A percentile compares a stretch with the other conserved stretches of the same genome.
Evolutionary conservation across 2,888 invertebrate genomes (phyloP).

Genomic region (Microctonus hyperodae): DNA sequence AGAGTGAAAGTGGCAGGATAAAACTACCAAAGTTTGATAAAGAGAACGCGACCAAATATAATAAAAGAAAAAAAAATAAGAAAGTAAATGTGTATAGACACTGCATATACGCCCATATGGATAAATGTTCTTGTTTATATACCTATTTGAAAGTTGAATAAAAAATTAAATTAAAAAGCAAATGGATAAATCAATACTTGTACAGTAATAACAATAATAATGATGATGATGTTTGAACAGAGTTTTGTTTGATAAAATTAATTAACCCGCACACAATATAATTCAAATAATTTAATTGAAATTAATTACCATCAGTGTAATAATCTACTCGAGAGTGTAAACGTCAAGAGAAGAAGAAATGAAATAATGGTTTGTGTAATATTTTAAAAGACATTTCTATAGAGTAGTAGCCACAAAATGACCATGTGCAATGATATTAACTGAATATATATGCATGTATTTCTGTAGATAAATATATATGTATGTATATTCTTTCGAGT

Average conservation of each 20-base stretch:
- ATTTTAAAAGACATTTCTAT: not conserved
- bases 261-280: not conserved
- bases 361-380: not conserved
- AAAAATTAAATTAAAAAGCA: not conserved
- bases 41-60: not conserved
- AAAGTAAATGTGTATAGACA: not conserved
- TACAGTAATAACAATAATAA: not conserved
- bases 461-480: no score
- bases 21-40: not conserved
- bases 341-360: not conserved
- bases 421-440: no score
- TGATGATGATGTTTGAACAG: no score
- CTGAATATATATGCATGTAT: no score
- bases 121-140: not conserved
- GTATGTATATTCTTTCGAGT: constrained; percentile 11
- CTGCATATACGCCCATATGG: not conserved
- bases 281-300: not conserved
- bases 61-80: not conserved
- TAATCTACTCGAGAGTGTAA: not conserved
- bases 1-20: not conserved
- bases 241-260: not conserved
- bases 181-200: not conserved
- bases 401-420: not conserved
- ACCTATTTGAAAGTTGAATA: not conserved
- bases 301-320: not conserved